These are phyloP conservation scores for Sardina pilchardus DNA, from an alignment of 2,113 vertebrate species.

Conservation along the genomic window DNA sequence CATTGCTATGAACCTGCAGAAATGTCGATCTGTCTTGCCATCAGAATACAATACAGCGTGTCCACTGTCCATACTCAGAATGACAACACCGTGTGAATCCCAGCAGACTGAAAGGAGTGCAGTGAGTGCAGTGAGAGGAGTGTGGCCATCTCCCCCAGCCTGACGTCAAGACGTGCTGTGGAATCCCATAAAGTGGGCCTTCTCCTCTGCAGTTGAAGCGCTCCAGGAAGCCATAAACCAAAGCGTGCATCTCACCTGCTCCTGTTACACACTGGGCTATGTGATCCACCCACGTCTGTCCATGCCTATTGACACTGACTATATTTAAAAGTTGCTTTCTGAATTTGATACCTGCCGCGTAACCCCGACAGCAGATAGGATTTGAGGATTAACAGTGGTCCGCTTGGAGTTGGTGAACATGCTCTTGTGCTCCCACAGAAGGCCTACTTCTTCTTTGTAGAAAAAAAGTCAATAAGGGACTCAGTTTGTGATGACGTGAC, in stretches of 20 bases:
- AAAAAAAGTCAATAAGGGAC: background rate
- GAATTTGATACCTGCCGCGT: constrained; percentile 34
- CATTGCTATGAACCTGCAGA: background rate
- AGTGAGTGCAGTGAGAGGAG: background rate
- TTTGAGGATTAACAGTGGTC: background rate
- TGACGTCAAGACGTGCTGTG: background rate
- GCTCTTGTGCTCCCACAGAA: background rate
- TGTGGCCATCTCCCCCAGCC: background rate
- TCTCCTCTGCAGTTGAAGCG: background rate
- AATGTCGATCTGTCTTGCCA: background rate
- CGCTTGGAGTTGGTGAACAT: background rate
- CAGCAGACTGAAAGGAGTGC: background rate
- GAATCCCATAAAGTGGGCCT: background rate
- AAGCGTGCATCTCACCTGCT: constrained; percentile 21
- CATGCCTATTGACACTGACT: constrained; percentile 30
- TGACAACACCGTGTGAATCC: background rate
- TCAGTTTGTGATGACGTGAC: background rate
- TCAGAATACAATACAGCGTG: background rate
- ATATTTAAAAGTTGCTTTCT: constrained; percentile 38
- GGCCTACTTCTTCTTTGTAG: background rate
- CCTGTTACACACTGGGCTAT: constrained; percentile 23
- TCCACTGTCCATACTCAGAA: background rate
- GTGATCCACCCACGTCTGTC: constrained; percentile 24
- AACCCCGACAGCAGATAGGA: constrained; percentile 36
- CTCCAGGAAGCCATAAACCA: background rate